Evolutionary conservation across 2,113 vertebrate genomes (phyloP), one percentile per base, ranked within the genome.

Genomic region (Pterocles burchelli): DNA sequence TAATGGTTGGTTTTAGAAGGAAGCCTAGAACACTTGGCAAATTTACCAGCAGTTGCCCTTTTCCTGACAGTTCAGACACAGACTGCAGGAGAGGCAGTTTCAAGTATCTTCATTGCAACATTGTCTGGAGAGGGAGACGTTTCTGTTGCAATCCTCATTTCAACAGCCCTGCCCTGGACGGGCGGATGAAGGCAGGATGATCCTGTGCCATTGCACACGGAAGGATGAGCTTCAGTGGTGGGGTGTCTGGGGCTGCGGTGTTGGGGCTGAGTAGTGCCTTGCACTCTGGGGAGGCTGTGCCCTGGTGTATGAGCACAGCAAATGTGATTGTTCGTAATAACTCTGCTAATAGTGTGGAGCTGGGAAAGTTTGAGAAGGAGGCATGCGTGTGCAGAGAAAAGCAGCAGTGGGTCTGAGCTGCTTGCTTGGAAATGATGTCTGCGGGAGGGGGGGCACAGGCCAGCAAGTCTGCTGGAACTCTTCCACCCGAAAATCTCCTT

Each of bases 181-280:
- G 0, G 7, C 1, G 38, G 54, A 26, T 18, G 55, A 25, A 48
- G 36, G 52, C 8, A 3, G 8, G 2, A 17, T 25, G 72, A 21
- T 54, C 24, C n/a, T 7, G 7, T 38, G 66, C 49, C 34, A 0
- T 26, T 31, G 11, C 41, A 2, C 0, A 0, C 6, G 5, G 46
- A 26, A 31, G 58, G 45, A 9, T 26, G 1, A 7, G 51, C 75
- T 24, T 6, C 51, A 3, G 33, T 13, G 58, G 4, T 38, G 68
- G 20, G 4, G 24, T 68, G 22, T 49, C 36, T 41, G 52, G 73
- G 63, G 6, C 33, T 13, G 26, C n/a, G n/a, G n/a, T n/a, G n/a
- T 41, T 41, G 52, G 73, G 63, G 6, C 33, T 13, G 26, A 51
- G 5, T 3, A 49, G 71, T 18, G 17, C 76, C 73, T 8, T 5